These are phyloP conservation scores for Drosophila pullipes DNA, from an alignment of 2,888 invertebrate species.

Conservation along the genomic window DNA sequence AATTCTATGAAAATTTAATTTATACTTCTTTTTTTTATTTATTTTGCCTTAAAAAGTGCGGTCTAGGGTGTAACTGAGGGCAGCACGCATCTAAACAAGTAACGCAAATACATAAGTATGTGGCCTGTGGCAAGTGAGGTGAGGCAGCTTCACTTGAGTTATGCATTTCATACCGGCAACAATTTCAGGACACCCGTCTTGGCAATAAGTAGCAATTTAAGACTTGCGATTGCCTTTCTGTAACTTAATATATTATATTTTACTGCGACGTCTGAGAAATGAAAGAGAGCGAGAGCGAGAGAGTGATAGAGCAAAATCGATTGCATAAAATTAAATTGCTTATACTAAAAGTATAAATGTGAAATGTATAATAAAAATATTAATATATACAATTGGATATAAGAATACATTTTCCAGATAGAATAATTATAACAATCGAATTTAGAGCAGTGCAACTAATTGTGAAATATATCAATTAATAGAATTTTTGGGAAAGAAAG, in stretches of 20 bases:
- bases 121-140: background rate
- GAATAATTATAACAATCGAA: background rate
- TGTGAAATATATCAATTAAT: background rate
- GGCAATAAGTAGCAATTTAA: conserved; percentile 50
- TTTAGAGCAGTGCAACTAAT: background rate
- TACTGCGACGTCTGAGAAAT: conserved; percentile 13
- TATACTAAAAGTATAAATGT: background rate
- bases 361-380: background rate
- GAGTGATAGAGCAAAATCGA: background rate
- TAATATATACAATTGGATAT: background rate
- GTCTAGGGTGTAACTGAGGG: conserved; percentile 39
- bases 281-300: background rate
- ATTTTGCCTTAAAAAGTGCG: conserved; percentile 38
- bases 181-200: conserved; percentile 29
- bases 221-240: conserved; percentile 44
- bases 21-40: conserved; percentile 50
- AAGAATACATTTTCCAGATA: background rate
- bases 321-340: background rate
- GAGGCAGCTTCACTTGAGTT: conserved; percentile 15
- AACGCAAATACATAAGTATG: background rate
- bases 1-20: conserved; percentile 71
- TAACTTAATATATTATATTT: conserved; percentile 33
- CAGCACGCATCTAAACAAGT: conserved; percentile 24
- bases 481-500: rapidly evolving
- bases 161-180: conserved; percentile 35